Evolutionary conservation across 1,140 invertebrate species (phyloP).

Genomic region (Drosophila nigrodunni): DNA sequence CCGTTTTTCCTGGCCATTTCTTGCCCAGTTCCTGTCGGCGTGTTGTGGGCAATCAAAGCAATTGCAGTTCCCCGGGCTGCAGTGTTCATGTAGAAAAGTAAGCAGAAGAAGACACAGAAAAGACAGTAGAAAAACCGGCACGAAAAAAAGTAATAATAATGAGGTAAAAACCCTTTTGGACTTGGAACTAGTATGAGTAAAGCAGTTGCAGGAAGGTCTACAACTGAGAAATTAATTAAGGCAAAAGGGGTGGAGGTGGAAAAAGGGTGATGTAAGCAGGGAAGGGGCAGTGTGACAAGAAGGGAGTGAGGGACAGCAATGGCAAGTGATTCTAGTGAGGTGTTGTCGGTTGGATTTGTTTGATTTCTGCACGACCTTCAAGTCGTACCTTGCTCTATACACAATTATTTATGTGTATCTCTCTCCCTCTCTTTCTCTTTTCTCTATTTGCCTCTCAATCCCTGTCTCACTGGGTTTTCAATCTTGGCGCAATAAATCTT

Average conservation of each 20-base stretch:
- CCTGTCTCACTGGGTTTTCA: conserved; percentile 59
- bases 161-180: conserved; percentile 73
- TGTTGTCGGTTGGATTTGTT: conserved; percentile 65
- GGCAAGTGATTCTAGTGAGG: conserved; percentile 50
- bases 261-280: conserved; percentile 10
- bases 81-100: conserved; percentile 54
- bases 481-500: conserved; percentile 70
- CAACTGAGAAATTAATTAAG: conserved; percentile 75
- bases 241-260: conserved; percentile 48
- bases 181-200: conserved; percentile 23
- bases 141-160: conserved; percentile 56
- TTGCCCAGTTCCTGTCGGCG: conserved; percentile 54
- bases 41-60: conserved; percentile 78
- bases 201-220: conserved; percentile 12
- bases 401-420: conserved; percentile 14
- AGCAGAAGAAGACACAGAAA: conserved; percentile 2
- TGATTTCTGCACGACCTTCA: conserved; percentile 75
- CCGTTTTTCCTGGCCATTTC: conserved; percentile 43
- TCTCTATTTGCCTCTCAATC: conserved; percentile 41
- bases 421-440: conserved; percentile 2
- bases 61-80: conserved; percentile 66
- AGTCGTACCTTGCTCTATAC: neutral
- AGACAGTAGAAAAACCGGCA: conserved; percentile 47
- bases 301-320: conserved; percentile 20
- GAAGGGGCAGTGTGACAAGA: neutral